phyloP scores from a whole-genome alignment of 2,888 invertebrate genomes.

The Perizoma affinitatum region DNA sequence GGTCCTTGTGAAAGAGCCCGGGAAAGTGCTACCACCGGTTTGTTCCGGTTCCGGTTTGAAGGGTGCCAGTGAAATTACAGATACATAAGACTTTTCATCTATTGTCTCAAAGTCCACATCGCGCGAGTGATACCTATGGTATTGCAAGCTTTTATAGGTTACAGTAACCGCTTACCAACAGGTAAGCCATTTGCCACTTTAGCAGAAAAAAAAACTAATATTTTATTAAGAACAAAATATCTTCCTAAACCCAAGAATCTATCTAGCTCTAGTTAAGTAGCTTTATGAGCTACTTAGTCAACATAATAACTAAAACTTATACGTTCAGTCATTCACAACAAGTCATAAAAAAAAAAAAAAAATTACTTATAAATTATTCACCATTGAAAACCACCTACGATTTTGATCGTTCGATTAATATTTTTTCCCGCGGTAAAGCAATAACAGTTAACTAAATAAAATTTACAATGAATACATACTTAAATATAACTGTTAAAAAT shows the following conservation, averaged over 20 bases:
- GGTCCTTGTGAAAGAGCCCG: no score
- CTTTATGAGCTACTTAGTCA: slow-evolving; percentile 7
- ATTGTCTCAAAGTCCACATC: no score
- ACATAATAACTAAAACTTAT: slow-evolving; percentile 1
- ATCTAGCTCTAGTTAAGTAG: not conserved
- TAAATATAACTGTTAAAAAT: slow-evolving; percentile 44
- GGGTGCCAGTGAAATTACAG: no score
- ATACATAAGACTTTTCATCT: no score
- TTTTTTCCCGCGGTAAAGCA: slow-evolving; percentile 23
- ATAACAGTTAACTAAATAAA: slow-evolving; percentile 37
- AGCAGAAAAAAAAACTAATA: no score
- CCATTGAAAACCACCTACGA: slow-evolving; percentile 19
- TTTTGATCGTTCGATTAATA: slow-evolving; percentile 3
- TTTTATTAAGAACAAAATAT: no score
- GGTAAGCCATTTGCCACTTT: no score
- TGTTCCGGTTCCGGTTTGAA: no score
- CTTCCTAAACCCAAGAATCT: not conserved
- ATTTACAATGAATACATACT: slow-evolving; percentile 35
- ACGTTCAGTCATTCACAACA: slow-evolving; percentile 22
- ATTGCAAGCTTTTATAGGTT: no score
- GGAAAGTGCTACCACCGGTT: no score
- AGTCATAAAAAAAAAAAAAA: slow-evolving; percentile 16
- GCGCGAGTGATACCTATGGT: no score
- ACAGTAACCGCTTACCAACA: no score
- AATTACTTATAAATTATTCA: not conserved